Conservation (phyloP, 2,797 vertebrate species). For the Paratrypauchen microcephalus region DNA sequence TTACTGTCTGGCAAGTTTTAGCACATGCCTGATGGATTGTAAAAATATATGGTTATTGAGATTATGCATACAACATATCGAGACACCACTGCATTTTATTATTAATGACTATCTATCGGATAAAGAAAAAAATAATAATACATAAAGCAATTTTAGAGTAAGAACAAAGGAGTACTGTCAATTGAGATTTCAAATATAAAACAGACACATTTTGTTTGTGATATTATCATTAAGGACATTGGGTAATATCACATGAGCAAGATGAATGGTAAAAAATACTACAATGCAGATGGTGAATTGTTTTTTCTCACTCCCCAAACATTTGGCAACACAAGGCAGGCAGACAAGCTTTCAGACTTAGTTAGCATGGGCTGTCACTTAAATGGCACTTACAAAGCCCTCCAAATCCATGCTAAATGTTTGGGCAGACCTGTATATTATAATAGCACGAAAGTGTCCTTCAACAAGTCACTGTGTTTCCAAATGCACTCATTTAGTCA, state of each 20-base stretch:
- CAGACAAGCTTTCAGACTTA: conserved; percentile 7
- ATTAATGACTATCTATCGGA: no score
- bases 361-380: conserved; percentile 10
- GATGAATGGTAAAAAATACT: not conserved
- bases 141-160: no score
- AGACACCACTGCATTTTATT: no score
- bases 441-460: conserved; percentile 24
- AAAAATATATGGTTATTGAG: no score
- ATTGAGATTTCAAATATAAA: no score
- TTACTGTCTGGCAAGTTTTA: not conserved
- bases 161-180: no score
- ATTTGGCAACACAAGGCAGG: not conserved
- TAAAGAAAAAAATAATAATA: no score
- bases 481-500: conserved; percentile 28
- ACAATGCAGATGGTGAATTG: not conserved
- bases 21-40: not conserved
- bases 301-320: not conserved
- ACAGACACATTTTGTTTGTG: not conserved
- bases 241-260: not conserved
- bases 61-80: not conserved
- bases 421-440: conserved; percentile 22
- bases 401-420: conserved; percentile 8
- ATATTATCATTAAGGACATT: not conserved
- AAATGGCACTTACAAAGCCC: conserved; percentile 1
- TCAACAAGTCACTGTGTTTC: conserved; percentile 27